phyloP scores from a whole-genome alignment of 23 tunicate genomes.

The Corella eumyota region DNA sequence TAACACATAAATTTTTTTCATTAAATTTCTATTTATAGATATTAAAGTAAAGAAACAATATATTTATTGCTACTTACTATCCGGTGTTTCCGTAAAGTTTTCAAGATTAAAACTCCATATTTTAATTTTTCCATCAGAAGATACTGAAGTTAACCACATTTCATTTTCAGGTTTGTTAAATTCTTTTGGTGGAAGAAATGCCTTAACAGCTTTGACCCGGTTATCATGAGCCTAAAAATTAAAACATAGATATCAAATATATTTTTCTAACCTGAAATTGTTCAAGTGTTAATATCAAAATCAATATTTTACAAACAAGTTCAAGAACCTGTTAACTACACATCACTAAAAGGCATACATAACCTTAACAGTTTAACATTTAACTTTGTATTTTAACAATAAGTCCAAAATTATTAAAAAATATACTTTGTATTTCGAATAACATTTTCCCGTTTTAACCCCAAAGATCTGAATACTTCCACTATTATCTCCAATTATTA shows the following conservation, averaged over 20 bases:
- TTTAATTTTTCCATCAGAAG: conserved; percentile 39
- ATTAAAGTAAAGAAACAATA: no score
- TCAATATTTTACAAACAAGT: no score
- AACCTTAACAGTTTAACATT: neutral
- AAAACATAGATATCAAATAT: neutral
- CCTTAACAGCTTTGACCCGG: conserved; percentile 22
- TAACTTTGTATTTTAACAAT: neutral
- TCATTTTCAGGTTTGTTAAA: conserved; percentile 1
- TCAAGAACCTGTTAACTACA: no score
- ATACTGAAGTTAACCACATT: conserved; percentile 35
- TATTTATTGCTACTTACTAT: conserved; percentile 4
- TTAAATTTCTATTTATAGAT: no score
- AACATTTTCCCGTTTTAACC: conserved; percentile 8
- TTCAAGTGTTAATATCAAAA: no score
- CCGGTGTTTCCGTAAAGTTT: neutral
- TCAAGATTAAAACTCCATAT: conserved; percentile 14
- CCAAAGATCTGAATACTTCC: conserved; percentile 24
- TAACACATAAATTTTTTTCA: conserved; percentile 4
- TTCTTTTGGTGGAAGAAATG: conserved; percentile 4
- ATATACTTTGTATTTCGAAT: conserved; percentile 9
- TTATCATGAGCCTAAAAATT: conserved; percentile 39
- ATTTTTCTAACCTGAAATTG: no score
- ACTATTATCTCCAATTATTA: conserved; percentile 22
- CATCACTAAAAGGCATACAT: neutral
- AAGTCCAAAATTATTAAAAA: neutral